These are phyloP conservation scores for Desmophyllum pertusum DNA, from an alignment of 92 coral and sea anemone genomes.

Conservation along the genomic window DNA sequence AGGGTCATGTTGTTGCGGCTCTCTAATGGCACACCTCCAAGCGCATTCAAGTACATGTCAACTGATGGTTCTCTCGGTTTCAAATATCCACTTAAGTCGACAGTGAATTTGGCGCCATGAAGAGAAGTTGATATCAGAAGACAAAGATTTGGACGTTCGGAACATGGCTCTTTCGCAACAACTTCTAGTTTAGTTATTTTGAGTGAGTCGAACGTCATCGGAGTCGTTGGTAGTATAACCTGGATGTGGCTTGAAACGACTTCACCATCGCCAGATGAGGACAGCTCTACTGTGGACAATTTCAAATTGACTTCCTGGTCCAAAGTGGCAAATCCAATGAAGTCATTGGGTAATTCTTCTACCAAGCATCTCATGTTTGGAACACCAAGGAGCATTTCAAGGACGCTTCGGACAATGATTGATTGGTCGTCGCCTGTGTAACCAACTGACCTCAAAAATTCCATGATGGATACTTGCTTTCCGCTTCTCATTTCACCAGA, in stretches of 20 bases:
- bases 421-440: background rate
- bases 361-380: background rate
- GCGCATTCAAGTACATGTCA: conserved; percentile 25
- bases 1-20: conserved; percentile 22
- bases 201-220: background rate
- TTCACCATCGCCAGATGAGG: background rate
- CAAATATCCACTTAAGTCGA: background rate
- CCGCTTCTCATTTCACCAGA: background rate
- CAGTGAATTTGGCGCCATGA: background rate
- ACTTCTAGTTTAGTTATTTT: background rate
- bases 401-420: background rate
- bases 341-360: background rate
- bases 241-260: conserved; percentile 18
- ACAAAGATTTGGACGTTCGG: background rate
- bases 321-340: background rate
- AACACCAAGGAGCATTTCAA: conserved; percentile 15
- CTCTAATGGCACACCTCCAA: conserved; percentile 12
- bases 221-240: background rate
- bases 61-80: conserved; percentile 8
- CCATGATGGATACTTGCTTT: background rate
- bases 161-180: conserved; percentile 2
- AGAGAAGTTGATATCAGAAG: background rate
- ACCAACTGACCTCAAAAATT: conserved; percentile 7
- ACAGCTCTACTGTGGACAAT: background rate
- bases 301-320: conserved; percentile 10